Percentiles rank a stretch among this genome's conserved stretches.
Evolutionary conservation across 2,797 vertebrate species (phyloP).

Genomic region (Leucoraja ocellata): DNA sequence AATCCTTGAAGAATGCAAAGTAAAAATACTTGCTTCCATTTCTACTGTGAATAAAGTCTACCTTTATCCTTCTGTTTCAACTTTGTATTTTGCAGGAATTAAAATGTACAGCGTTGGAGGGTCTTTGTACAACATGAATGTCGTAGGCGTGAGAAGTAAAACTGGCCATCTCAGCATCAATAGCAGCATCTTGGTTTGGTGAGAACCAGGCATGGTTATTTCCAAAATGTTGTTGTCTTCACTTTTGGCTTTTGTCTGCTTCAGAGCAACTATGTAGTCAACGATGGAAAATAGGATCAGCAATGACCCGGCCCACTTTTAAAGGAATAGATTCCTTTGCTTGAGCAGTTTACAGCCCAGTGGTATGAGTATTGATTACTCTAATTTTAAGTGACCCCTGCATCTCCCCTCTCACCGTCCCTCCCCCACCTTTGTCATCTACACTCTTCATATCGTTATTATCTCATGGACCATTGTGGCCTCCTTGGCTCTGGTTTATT

Average conservation of each 20-base stretch:
- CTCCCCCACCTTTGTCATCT: too few species aligned
- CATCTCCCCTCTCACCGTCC: too few species aligned
- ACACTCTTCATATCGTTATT: too few species aligned
- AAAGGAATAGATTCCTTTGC: neutral
- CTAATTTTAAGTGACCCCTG: too few species aligned
- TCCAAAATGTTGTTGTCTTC: neutral
- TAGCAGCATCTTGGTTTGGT: neutral
- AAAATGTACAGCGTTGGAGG: too few species aligned
- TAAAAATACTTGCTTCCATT: neutral
- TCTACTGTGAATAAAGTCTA: neutral
- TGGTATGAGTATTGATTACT: too few species aligned
- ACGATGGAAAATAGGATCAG: neutral
- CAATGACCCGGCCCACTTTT: too few species aligned
- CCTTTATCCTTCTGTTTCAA: neutral
- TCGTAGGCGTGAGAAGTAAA: neutral
- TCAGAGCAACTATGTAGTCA: neutral
- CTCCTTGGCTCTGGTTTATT: too few species aligned
- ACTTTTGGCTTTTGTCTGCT: neutral
- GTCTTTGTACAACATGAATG: neutral
- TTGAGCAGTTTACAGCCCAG: too few species aligned
- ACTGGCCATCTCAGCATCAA: too few species aligned
- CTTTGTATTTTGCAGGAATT: neutral
- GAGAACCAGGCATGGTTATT: neutral
- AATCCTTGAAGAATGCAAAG: neutral
- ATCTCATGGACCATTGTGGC: too few species aligned